A percentile compares a stretch with the other conserved stretches of the same genome.
Conservation (phyloP, 1,140 invertebrate genomes). For the Semibalanus balanoides region DNA sequence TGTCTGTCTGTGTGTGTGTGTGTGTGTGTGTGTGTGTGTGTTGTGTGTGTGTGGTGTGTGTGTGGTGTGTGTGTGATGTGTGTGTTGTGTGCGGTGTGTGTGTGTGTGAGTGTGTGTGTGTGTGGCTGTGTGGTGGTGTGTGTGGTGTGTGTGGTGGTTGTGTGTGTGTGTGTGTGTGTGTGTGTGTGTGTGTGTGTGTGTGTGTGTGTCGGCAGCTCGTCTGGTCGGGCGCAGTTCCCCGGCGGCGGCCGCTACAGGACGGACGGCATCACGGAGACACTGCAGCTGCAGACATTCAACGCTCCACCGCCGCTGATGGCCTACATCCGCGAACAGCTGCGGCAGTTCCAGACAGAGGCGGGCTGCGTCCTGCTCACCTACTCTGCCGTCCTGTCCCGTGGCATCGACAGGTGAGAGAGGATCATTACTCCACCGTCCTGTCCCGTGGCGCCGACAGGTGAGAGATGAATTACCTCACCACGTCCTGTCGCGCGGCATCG, state of each 20-base stretch:
- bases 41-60: too few relatives aligned
- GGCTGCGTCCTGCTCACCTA: constrained; percentile 33
- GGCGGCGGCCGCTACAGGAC: constrained; percentile 25
- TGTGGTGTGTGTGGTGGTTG: too few relatives aligned
- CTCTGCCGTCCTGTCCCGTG: constrained; percentile 30
- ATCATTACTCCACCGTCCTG: too few relatives aligned
- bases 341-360: constrained; percentile 25
- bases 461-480: too few relatives aligned
- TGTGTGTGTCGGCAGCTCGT: neutral
- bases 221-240: neutral
- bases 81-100: too few relatives aligned
- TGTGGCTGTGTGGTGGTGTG: too few relatives aligned
- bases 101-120: too few relatives aligned
- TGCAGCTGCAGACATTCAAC: constrained; percentile 26
- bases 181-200: too few relatives aligned
- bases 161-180: too few relatives aligned
- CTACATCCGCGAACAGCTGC: constrained; percentile 25
- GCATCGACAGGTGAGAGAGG: neutral
- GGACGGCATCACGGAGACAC: constrained; percentile 32
- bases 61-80: too few relatives aligned
- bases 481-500: constrained; percentile 25
- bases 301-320: constrained; percentile 23
- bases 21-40: too few relatives aligned
- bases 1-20: too few relatives aligned
- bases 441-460: neutral